Evolutionary conservation across 2,888 invertebrate genomes (phyloP), one percentile per base, ranked within the genome.

Genomic region (Agonopterix arenella): DNA sequence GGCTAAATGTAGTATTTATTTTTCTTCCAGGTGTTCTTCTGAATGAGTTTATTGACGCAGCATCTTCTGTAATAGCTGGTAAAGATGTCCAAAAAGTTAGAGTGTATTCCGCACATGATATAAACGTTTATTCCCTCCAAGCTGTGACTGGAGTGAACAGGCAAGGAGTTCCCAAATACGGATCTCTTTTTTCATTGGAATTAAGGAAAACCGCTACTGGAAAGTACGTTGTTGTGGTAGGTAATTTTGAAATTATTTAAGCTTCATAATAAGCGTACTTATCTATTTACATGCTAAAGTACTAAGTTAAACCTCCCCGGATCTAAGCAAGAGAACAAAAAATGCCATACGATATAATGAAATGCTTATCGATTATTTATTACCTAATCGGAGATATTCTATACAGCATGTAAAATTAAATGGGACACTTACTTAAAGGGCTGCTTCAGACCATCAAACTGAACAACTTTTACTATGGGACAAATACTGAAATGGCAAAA

Each of bases 171-270:
- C 49, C 52, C 1, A 37, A 40, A 11, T 55, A 51, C 43, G 52
- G 45, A 4, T 36, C 48, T 4, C 11, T 49, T 1, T 49, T 41
- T 16, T 44, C 52, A 8, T 46, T 55, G 42, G 55, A 55, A 41
- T 44, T 55, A 8, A 45, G 55, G 36, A 52, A 16, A 36, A 36
- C 7, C 1, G 18, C 9, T 1, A 55, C 55, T 3, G 52, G 55
- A 16, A 16, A 52, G 36, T 55, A 55, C 37, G 49, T 47, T 18
- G 51, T 55, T 28, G 40, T 55, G 50, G 55, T 55, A 36, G 48
- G 50, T 42, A 18, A 18, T 4, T 2, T 18, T 18, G 18, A 4
- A 18, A 2, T 18, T 18, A 2, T 18, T 18, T 18, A 13, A 13
- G n/a, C n/a, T 11, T 4, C 11, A 42, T 10, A 10, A 9, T n/a